Percentiles rank a stretch among this genome's conserved stretches.
Conservation (phyloP, 2,888 invertebrate species). For the Caenorhabditis drosophilae region DNA sequence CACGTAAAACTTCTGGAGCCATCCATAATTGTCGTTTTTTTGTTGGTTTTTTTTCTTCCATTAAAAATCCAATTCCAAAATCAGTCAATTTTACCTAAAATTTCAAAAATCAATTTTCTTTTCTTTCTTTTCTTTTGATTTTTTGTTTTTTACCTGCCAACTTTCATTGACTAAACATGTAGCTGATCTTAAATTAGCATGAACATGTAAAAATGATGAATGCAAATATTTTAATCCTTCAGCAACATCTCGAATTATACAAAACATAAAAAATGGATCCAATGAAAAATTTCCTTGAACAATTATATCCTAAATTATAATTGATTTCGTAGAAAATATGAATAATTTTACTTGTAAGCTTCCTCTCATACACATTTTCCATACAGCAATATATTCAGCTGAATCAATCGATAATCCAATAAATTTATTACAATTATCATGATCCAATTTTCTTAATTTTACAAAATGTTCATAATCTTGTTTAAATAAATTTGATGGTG, state of each 20-base stretch:
- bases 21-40: slow-evolving; percentile 52
- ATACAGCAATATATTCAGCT: slow-evolving; percentile 51
- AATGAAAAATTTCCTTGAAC: slow-evolving; percentile 49
- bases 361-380: slow-evolving; percentile 61
- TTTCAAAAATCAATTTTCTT: too few species aligned
- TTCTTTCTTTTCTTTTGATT: too few species aligned
- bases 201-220: slow-evolving; percentile 42
- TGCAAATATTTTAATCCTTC: slow-evolving; percentile 54
- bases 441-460: slow-evolving; percentile 56
- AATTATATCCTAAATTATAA: slow-evolving; percentile 44
- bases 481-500: slow-evolving; percentile 21
- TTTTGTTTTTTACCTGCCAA: too few species aligned
- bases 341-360: slow-evolving; percentile 31
- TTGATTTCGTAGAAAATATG: neutral
- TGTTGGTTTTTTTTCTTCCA: slow-evolving; percentile 39
- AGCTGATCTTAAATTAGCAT: slow-evolving; percentile 50
- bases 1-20: slow-evolving; percentile 60
- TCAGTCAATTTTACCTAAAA: slow-evolving; percentile 46
- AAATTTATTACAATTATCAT: slow-evolving; percentile 66
- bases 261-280: slow-evolving; percentile 57
- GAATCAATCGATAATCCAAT: slow-evolving; percentile 62
- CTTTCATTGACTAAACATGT: slow-evolving; percentile 60
- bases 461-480: slow-evolving; percentile 44
- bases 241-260: slow-evolving; percentile 51
- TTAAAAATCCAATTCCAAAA: slow-evolving; percentile 33